Percentiles rank a stretch among this genome's conserved stretches.
Evolutionary conservation across 2,797 vertebrate genomes (phyloP).

Genomic region (Amblyraja radiata): DNA sequence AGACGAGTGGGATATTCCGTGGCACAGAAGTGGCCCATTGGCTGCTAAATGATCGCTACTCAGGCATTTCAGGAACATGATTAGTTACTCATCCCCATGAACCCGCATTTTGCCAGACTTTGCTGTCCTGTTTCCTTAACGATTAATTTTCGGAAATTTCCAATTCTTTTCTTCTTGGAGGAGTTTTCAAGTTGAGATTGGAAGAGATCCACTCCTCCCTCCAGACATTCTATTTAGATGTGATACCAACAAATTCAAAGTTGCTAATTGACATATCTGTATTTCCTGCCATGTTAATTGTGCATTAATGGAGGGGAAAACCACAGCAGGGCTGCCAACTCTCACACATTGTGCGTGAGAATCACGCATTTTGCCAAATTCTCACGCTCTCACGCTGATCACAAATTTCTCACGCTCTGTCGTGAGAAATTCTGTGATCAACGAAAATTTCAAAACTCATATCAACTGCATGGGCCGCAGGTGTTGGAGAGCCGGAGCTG

Average conservation of each 20-base stretch:
- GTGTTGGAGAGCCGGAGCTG: too few relatives aligned
- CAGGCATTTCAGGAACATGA: not conserved
- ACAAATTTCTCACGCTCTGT: too few relatives aligned
- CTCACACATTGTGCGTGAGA: too few relatives aligned
- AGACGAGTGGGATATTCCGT: not conserved
- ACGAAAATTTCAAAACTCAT: too few relatives aligned
- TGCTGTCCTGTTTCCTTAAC: not conserved
- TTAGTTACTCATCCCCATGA: not conserved
- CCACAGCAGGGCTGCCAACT: too few relatives aligned
- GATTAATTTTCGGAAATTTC: not conserved
- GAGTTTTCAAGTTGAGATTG: not conserved
- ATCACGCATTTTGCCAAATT: too few relatives aligned
- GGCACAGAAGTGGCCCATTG: not conserved
- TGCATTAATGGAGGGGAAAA: not conserved
- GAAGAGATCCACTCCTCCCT: not conserved
- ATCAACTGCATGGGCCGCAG: too few relatives aligned
- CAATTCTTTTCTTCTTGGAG: not conserved
- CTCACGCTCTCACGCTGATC: too few relatives aligned
- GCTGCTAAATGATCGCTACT: too few relatives aligned
- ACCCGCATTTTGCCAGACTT: not conserved
- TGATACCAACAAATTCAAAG: not conserved
- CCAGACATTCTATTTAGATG: not conserved
- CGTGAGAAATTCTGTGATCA: too few relatives aligned
- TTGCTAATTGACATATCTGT: not conserved
- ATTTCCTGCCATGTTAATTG: not conserved